phyloP scores from a whole-genome alignment of 1,140 invertebrate genomes.

The Mercenaria mercenaria region DNA sequence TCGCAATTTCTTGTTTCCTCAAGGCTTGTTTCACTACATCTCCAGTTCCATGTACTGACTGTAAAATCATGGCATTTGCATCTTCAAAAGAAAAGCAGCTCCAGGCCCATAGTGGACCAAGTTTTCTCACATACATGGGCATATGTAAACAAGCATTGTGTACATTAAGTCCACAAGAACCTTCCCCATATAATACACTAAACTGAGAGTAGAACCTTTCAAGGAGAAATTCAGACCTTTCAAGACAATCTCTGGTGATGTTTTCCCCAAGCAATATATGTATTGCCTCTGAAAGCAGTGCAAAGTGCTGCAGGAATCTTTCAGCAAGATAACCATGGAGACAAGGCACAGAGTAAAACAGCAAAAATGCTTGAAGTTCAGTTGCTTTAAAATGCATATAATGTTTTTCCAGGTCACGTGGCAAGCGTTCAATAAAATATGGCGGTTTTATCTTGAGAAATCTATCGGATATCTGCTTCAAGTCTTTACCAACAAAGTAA shows the following conservation, averaged over 20 bases:
- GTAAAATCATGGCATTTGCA: conserved; percentile 66
- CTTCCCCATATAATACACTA: neutral
- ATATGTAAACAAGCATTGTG: neutral
- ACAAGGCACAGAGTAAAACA: conserved; percentile 28
- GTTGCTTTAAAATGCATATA: conserved; percentile 39
- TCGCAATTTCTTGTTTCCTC: too few species aligned
- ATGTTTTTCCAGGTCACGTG: conserved; percentile 51
- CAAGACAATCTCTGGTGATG: neutral
- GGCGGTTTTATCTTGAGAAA: neutral
- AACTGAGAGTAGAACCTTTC: too few species aligned
- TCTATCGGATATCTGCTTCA: conserved; percentile 23
- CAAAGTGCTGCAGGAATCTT: conserved; percentile 24
- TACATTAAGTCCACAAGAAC: too few species aligned
- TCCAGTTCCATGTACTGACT: too few species aligned
- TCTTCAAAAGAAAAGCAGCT: conserved; percentile 70
- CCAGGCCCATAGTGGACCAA: conserved; percentile 59
- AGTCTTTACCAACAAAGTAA: conserved; percentile 53
- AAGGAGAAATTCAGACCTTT: conserved; percentile 7
- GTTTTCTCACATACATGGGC: neutral
- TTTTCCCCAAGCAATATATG: conserved; percentile 42
- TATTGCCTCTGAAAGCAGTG: too few species aligned
- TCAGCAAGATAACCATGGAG: conserved; percentile 20
- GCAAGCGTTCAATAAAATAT: too few species aligned
- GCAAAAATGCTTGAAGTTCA: conserved; percentile 4
- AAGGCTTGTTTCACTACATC: too few species aligned